Percentiles rank a stretch among this genome's conserved stretches.
phyloP scores from a whole-genome alignment of 2,888 invertebrate genomes.

The Sialis lutaria region DNA sequence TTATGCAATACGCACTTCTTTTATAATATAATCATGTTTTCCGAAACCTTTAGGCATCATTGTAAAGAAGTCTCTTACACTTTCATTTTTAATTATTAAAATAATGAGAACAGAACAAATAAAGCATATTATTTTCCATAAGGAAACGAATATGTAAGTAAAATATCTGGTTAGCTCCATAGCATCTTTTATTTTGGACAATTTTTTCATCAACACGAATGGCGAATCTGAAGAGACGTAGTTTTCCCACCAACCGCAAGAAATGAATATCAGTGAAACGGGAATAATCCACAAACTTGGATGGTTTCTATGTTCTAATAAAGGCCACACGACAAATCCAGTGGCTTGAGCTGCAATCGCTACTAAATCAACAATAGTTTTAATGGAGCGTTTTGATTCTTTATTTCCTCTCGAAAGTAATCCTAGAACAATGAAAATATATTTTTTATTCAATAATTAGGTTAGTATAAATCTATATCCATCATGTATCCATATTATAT shows the following conservation, averaged over 20 bases:
- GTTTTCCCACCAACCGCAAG: conserved; percentile 97
- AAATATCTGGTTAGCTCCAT: conserved; percentile 70
- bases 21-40: conserved; percentile 59
- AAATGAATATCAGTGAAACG: conserved; percentile 66
- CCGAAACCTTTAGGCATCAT: conserved; percentile 59
- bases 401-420: conserved; percentile 67
- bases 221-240: conserved; percentile 79
- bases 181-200: conserved; percentile 64
- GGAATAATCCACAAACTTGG: conserved; percentile 75
- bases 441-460: not conserved
- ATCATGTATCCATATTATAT: too few species aligned
- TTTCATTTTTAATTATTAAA: conserved; percentile 57
- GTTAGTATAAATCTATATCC: too few species aligned
- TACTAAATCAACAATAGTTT: conserved; percentile 66
- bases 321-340: conserved; percentile 84
- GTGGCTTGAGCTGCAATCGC: conserved; percentile 81
- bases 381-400: conserved; percentile 59
- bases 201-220: conserved; percentile 52
- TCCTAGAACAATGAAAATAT: conserved; percentile 30
- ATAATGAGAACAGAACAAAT: conserved; percentile 56
- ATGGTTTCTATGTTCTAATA: conserved; percentile 43
- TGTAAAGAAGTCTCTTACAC: conserved; percentile 58
- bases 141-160: conserved; percentile 73
- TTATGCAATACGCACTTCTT: conserved; percentile 33
- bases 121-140: conserved; percentile 81